Conservation (phyloP, 2,797 vertebrate species). For the Chloroceryle inda region DNA sequence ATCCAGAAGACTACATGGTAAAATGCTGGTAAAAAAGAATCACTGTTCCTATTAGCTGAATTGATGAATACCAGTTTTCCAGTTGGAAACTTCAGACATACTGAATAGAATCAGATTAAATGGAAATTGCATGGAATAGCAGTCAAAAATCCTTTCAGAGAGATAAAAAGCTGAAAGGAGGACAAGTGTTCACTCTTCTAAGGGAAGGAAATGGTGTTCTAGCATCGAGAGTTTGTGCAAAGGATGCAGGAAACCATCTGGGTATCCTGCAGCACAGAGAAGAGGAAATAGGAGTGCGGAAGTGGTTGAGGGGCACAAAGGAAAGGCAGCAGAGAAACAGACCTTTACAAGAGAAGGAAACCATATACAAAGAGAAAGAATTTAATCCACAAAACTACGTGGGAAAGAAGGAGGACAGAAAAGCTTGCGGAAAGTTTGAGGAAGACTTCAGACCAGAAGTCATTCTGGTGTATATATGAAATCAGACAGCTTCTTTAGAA, state of each 20-base stretch:
- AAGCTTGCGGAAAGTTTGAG: background rate
- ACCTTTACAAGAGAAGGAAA: conserved; percentile 26
- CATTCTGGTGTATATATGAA: background rate
- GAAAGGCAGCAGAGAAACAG: conserved; percentile 41
- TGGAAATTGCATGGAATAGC: background rate
- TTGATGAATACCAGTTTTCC: background rate
- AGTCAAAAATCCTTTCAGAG: conserved; percentile 15
- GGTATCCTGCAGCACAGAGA: conserved; percentile 64
- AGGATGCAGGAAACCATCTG: conserved; percentile 74
- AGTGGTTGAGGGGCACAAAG: conserved; percentile 30
- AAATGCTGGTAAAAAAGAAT: background rate
- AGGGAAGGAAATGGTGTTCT: conserved; percentile 59
- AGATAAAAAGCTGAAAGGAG: conserved; percentile 30
- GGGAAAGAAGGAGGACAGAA: background rate
- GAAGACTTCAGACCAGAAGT: background rate
- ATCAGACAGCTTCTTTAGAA: background rate
- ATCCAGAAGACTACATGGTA: background rate
- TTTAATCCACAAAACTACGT: background rate
- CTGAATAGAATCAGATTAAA: background rate
- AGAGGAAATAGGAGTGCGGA: conserved; percentile 66
- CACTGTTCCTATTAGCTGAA: background rate
- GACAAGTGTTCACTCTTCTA: conserved; percentile 8
- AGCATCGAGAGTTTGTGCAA: conserved; percentile 29
- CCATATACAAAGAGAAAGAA: conserved; percentile 1
- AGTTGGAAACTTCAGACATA: background rate